phyloP scores from a whole-genome alignment of 2,797 vertebrate genomes.

The Poeciliopsis presidionis region DNA sequence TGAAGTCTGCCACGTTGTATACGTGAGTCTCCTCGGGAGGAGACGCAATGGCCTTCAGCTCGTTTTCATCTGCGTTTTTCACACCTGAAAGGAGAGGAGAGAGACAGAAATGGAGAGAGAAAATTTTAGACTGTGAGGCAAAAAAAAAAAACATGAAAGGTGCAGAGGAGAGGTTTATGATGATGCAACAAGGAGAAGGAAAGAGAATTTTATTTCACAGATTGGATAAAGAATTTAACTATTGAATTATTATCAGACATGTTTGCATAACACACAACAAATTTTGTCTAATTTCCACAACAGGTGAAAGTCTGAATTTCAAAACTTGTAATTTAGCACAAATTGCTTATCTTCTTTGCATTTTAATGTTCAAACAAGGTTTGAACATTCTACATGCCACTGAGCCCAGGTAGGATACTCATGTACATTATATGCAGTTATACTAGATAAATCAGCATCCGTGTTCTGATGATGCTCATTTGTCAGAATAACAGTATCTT shows the following conservation, averaged over 20 bases:
- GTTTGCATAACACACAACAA: background rate
- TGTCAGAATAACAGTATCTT: background rate
- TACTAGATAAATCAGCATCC: background rate
- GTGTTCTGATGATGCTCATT: background rate
- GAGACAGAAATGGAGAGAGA: background rate
- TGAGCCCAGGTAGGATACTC: too few species aligned
- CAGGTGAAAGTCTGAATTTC: background rate
- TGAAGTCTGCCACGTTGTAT: constrained; percentile 96
- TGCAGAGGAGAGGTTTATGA: background rate
- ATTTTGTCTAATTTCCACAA: background rate
- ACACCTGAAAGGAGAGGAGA: constrained; percentile 81
- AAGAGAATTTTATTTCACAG: background rate
- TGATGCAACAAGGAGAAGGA: constrained; percentile 17
- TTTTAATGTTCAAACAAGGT: background rate
- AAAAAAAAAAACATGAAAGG: constrained; percentile 5
- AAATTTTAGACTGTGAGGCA: background rate
- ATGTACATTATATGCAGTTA: background rate
- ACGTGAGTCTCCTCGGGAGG: constrained; percentile 90
- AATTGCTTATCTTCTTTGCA: background rate
- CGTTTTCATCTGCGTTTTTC: constrained; percentile 94
- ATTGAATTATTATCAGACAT: background rate
- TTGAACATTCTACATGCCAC: background rate
- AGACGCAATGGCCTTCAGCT: constrained; percentile 92
- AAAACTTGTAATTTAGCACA: background rate
- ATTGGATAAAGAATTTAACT: background rate